A percentile compares a stretch with the other conserved stretches of the same genome.
These are phyloP conservation scores for Cosmia trapezina DNA, from an alignment of 2,888 invertebrate genomes.

Conservation along the genomic window DNA sequence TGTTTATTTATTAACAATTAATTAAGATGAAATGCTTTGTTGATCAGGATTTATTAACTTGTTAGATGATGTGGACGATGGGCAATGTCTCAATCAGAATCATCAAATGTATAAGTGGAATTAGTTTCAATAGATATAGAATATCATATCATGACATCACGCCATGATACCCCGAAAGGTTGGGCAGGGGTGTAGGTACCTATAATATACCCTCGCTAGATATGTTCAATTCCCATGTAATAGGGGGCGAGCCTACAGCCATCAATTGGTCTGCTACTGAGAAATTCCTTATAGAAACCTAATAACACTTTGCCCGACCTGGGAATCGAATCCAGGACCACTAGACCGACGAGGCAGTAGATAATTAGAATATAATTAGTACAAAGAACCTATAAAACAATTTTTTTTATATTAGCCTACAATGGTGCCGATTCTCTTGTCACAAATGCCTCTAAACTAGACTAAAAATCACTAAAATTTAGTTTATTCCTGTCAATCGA, in stretches of 20 bases:
- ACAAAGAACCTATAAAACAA: too few species aligned
- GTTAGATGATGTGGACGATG: background rate
- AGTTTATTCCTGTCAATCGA: too few species aligned
- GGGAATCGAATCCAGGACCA: background rate
- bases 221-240: too few species aligned
- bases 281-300: background rate
- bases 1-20: conserved; percentile 48
- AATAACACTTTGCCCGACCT: background rate
- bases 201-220: too few species aligned
- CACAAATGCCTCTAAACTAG: too few species aligned
- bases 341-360: background rate
- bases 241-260: too few species aligned
- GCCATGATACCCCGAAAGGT: background rate
- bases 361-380: background rate
- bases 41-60: conserved; percentile 33
- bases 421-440: too few species aligned
- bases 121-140: background rate
- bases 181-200: too few species aligned
- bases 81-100: too few species aligned
- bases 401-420: too few species aligned
- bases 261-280: background rate
- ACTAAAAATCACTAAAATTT: too few species aligned
- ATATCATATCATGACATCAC: background rate
- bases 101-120: background rate
- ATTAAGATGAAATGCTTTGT: conserved; percentile 42